Evolutionary conservation across 2,888 invertebrate species (phyloP).

Genomic region (Glaucopsyche alexis): DNA sequence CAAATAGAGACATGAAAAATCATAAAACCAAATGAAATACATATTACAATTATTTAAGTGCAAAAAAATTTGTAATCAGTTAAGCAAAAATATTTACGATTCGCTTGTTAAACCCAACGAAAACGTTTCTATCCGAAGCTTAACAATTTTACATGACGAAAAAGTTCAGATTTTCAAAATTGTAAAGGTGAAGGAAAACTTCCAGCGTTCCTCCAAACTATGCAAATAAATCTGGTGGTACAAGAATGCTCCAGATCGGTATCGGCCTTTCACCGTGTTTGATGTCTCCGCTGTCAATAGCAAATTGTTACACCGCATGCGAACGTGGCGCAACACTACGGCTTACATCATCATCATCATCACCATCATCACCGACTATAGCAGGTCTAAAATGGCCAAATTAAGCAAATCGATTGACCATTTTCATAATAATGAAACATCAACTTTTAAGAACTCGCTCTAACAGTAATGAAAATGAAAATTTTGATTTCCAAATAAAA

Average conservation of each 20-base stretch:
- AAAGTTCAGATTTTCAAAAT: slow-evolving; percentile 9
- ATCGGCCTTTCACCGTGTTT: slow-evolving; percentile 21
- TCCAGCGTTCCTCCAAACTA: not conserved
- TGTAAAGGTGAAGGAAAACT: slow-evolving; percentile 11
- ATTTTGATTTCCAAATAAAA: too few relatives aligned
- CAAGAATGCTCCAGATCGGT: slow-evolving; percentile 21
- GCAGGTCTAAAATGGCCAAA: too few relatives aligned
- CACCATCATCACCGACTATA: not conserved
- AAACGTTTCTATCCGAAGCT: not conserved
- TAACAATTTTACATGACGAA: not conserved
- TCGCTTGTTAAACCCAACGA: not conserved
- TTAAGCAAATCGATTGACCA: too few relatives aligned
- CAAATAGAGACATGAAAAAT: too few relatives aligned
- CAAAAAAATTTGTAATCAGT: too few relatives aligned
- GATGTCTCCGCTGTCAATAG: slow-evolving; percentile 23
- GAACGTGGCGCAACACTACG: not conserved
- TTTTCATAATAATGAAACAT: too few relatives aligned
- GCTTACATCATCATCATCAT: not conserved
- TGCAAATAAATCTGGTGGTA: slow-evolving; percentile 4
- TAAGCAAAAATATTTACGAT: too few relatives aligned
- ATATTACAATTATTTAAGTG: too few relatives aligned
- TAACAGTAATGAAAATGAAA: too few relatives aligned
- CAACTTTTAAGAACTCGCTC: too few relatives aligned
- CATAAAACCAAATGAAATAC: too few relatives aligned
- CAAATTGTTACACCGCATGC: slow-evolving; percentile 12